A percentile compares a stretch with the other conserved stretches of the same genome.
phyloP scores from a whole-genome alignment of 2,797 vertebrate genomes.

The Vireo griseus region DNA sequence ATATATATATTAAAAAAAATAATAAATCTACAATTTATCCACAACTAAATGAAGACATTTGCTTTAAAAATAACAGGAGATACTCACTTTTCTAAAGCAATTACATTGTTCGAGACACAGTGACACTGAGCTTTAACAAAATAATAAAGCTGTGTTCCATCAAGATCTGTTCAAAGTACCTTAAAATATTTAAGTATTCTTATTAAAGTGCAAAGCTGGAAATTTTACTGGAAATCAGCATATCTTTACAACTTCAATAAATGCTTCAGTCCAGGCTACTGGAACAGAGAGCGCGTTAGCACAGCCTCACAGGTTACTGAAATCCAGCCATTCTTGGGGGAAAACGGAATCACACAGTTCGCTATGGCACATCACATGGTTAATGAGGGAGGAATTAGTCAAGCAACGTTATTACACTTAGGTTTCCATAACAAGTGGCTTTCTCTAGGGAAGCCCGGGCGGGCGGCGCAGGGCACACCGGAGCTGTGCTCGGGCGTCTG shows the following conservation, averaged over 20 bases:
- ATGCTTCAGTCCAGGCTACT: background rate
- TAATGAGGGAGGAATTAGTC: background rate
- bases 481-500: rapidly evolving
- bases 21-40: background rate
- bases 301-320: background rate
- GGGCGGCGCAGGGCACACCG: background rate
- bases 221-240: background rate
- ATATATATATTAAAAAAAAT: background rate
- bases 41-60: background rate
- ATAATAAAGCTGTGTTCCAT: background rate
- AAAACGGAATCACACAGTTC: background rate
- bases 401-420: background rate
- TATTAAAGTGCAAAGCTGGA: background rate
- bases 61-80: background rate
- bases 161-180: background rate
- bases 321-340: background rate
- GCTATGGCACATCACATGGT: background rate
- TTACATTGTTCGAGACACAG: background rate
- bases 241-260: background rate
- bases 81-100: background rate
- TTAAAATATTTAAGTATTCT: background rate
- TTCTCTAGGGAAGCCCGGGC: background rate
- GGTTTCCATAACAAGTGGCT: background rate
- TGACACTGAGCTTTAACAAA: background rate
- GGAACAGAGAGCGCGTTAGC: background rate